Base-by-base conservation (phyloP, 2,888 invertebrate species). In the Coleophora deauratella region DNA sequence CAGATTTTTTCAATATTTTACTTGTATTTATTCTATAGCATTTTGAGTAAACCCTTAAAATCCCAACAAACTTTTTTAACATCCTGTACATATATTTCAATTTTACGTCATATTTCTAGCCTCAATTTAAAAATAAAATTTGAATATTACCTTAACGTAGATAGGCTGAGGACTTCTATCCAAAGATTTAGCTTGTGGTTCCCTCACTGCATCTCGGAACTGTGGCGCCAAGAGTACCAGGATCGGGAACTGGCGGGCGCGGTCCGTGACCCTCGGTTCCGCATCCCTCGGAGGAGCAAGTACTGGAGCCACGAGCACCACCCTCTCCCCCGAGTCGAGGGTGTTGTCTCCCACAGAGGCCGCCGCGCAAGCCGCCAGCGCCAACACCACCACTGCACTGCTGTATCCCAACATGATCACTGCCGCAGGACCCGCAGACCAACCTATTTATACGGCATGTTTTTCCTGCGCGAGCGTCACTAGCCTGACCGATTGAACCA, bases 381-480 rank as follows among this genome's bases (percentile, higher is more conserved):
- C 72, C 41, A 82, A 49, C 44, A 70, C 65, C 54, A 72, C 68
- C 54, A 66, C 68, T 45, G 72, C 69, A 60, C 73, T 53, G 61
- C 59, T 50, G 57, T 69, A 67, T 73, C 75, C 78, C 82, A 81
- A 80, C 57, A 62, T 74, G 71, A 59, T 72, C 45, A 84, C 81
- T 82, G 77, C 60, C 72, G 70, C 67, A 69, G 77, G 76, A 73
- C 57, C 50, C 61, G 58, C 56, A 57, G 53, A 62, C 66, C 59
- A 67, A 75, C 72, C 76, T 81, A 79, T 84, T 72, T 85, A 85
- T 84, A 84, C 58, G 53, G 55, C 54, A 55, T 54, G 71, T 56
- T 74, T 74, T 75, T 75, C 66, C 63, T 66, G 66, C 59, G 55
- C 66, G 38, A 44, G 68, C 78, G 77, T 78, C 76, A 77, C 59